phyloP scores from a whole-genome alignment of 2,113 vertebrate species.

The Ahaetulla prasina region DNA sequence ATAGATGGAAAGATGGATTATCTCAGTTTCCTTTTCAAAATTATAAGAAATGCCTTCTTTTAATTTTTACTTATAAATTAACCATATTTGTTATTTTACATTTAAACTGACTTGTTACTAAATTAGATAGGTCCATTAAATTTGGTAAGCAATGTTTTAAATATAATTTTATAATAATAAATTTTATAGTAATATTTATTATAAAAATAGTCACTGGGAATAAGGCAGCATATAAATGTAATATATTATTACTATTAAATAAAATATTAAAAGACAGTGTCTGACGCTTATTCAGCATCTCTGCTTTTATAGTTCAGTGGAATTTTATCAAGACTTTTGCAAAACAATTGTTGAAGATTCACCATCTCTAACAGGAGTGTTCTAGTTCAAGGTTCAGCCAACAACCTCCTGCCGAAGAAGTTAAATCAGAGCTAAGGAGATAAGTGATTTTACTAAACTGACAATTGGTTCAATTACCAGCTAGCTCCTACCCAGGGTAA shows the following conservation, averaged over 20 bases:
- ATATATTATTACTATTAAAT: neutral
- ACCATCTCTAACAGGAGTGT: neutral
- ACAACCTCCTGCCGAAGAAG: neutral
- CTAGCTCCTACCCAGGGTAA: neutral
- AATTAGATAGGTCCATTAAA: neutral
- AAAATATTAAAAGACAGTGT: neutral
- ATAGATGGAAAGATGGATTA: neutral
- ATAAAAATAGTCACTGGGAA: neutral
- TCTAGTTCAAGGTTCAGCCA: neutral
- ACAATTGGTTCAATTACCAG: neutral
- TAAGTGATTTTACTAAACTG: neutral
- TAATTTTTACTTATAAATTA: neutral
- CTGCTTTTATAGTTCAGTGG: neutral
- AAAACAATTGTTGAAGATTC: neutral
- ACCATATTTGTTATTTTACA: neutral
- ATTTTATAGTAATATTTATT: neutral
- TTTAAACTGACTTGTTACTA: neutral
- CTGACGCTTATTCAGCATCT: neutral
- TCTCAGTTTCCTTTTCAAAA: neutral
- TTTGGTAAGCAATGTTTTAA: neutral
- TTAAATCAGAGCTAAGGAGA: neutral
- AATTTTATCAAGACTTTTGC: neutral
- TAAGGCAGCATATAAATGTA: neutral
- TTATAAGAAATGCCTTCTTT: neutral
- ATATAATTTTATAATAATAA: neutral